Base-by-base conservation (phyloP, 2,113 vertebrate species). In the Catagonus wagneri region DNA sequence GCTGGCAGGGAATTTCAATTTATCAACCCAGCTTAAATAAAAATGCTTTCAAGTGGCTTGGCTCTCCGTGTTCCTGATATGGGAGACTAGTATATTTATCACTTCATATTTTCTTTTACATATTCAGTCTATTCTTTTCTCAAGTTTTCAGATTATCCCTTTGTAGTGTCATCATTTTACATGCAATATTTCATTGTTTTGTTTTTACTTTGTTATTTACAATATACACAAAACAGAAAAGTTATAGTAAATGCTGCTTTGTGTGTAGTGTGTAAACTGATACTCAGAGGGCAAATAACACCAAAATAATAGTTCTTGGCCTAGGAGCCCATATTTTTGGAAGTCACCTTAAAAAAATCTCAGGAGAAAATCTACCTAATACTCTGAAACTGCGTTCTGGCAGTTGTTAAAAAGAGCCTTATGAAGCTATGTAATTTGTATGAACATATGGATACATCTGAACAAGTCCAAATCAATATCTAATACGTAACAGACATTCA, bases 191-290 rank as follows among this genome's bases (percentile, higher is more conserved):
- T 98, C 94, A 98, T 97, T 98, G 96, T 96, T 97, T 93, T 96
- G 93, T 84, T 98, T 97, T 97, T 95, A 98, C 97, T 98, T 97
- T 97, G 97, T 97, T 98, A 98, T 98, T 98, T 98, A 97, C 87
- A 98, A 97, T 83, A 90, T 94, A 97, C 93, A 97, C 94, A 98
- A 96, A 98, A 98, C 90, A 94, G 97, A 97, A 98, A 98, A 97
- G 92, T 98, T 98, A 98, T 96, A 98, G 96, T 97, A 98, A 97
- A 96, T 93, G 23, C 63, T 97, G 94, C 97, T 98, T 98, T 98
- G 97, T 96, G 97, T 97, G 95, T 58, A 96, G 83, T 65, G 94
- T 95, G 74, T 69, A 97, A 98, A 98, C 96, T 97, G 94, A 96
- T 96, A 97, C 92, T 89, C n/a, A 95, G 34, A 90, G 93, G 0